Percentiles rank a stretch among this genome's conserved stretches.
phyloP scores from a whole-genome alignment of 37 sponge, comb jelly and placozoan species.

The Aphrocallistes beatrix region DNA sequence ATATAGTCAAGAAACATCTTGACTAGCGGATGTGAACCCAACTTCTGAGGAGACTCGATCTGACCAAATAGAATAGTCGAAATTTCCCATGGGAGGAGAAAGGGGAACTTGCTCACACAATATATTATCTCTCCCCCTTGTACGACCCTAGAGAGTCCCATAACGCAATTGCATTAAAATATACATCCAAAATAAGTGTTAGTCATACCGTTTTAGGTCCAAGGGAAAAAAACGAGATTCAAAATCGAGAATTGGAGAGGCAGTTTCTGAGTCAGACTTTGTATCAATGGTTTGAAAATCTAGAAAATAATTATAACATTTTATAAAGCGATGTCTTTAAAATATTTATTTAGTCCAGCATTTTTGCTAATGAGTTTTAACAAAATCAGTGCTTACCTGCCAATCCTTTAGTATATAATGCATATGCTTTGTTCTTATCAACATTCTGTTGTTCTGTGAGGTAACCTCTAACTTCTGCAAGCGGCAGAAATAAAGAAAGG shows the following conservation, averaged over 20 bases:
- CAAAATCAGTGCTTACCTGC: background rate
- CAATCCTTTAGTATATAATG: background rate
- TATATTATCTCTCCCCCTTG: background rate
- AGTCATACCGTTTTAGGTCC: background rate
- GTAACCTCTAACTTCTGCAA: background rate
- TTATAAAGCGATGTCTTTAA: background rate
- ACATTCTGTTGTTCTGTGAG: background rate
- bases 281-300: background rate
- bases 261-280: background rate
- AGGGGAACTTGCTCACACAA: background rate
- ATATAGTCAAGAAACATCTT: background rate
- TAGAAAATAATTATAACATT: too few relatives aligned
- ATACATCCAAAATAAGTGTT: background rate
- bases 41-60: background rate
- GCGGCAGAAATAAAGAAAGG: background rate
- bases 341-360: background rate
- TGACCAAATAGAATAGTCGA: background rate
- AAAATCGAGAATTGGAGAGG: background rate
- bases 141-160: too few relatives aligned
- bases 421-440: background rate
- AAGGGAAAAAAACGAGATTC: background rate
- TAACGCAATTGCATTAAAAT: too few relatives aligned
- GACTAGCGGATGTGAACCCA: background rate
- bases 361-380: too few relatives aligned
- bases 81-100: background rate